Evolutionary conservation across 2,888 invertebrate species (phyloP).

Genomic region (Mellilla xanthometata): DNA sequence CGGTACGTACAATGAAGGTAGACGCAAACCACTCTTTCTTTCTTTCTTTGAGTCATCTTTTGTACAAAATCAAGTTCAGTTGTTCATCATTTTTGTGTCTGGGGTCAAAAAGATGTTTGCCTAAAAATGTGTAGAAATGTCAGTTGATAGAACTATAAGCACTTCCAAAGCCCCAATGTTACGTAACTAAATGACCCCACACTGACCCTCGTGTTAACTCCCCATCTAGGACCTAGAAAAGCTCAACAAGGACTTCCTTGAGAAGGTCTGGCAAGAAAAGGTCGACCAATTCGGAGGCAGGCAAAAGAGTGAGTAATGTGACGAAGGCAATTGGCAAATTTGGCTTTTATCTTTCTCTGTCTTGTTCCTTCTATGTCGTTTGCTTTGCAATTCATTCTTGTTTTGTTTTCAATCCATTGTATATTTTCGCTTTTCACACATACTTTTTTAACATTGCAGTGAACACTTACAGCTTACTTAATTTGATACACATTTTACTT

Average conservation of each 20-base stretch:
- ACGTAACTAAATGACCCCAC: conserved; percentile 34
- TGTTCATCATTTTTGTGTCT: too few species aligned
- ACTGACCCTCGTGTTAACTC: conserved; percentile 73
- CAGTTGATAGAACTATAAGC: conserved; percentile 26
- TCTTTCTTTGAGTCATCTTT: too few species aligned
- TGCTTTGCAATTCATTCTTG: conserved; percentile 5
- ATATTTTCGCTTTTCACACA: not conserved
- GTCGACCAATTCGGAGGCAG: conserved; percentile 94
- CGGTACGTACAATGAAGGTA: too few species aligned
- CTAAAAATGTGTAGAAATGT: too few species aligned
- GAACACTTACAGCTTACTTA: too few species aligned
- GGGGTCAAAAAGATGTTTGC: too few species aligned
- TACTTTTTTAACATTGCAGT: too few species aligned
- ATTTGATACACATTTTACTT: too few species aligned
- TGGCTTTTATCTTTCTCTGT: not conserved
- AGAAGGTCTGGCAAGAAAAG: conserved; percentile 95
- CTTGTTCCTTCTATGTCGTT: conserved; percentile 1
- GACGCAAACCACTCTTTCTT: too few species aligned
- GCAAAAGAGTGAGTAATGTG: conserved; percentile 90
- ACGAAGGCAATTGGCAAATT: not conserved
- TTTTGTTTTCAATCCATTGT: conserved; percentile 4
- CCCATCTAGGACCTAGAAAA: conserved; percentile 91
- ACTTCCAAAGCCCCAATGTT: conserved; percentile 29
- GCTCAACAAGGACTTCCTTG: conserved; percentile 90
- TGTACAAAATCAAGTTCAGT: too few species aligned